Conservation (phyloP, 64 coral and sea anemone genomes). For the Anthopleura sola region DNA sequence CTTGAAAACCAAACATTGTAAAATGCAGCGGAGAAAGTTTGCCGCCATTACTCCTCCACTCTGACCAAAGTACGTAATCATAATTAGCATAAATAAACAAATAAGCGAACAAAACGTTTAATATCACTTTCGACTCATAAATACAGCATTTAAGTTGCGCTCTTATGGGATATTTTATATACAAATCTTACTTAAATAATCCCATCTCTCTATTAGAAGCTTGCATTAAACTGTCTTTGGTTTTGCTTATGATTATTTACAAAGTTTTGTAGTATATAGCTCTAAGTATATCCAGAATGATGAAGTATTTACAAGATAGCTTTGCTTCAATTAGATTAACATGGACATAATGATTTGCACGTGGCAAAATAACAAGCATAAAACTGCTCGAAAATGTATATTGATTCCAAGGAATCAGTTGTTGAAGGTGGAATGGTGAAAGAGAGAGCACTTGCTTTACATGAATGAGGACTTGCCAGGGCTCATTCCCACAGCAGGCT, state of each 20-base stretch:
- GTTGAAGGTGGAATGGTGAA: neutral
- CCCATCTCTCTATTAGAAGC: neutral
- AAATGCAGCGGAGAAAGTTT: too few relatives aligned
- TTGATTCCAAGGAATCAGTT: slow-evolving; percentile 7
- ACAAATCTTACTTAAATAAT: slow-evolving; percentile 7
- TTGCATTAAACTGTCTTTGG: neutral
- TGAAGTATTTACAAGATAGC: neutral
- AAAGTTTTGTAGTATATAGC: neutral
- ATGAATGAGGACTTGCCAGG: neutral
- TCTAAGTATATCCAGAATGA: neutral
- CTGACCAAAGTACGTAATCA: neutral
- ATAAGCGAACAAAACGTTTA: neutral
- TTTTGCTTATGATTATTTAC: neutral
- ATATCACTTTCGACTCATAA: neutral
- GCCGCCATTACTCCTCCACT: too few relatives aligned
- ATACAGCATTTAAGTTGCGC: neutral
- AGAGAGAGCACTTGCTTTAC: neutral
- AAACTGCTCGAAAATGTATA: slow-evolving; percentile 5
- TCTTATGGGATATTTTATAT: neutral
- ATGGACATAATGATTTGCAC: neutral
- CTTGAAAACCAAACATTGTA: too few relatives aligned
- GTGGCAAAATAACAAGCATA: slow-evolving; percentile 20
- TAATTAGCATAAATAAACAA: slow-evolving; percentile 14
- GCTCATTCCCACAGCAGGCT: neutral
- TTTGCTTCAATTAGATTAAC: neutral